phyloP scores from a whole-genome alignment of 2,113 vertebrate genomes.

The Dissostichus mawsoni region DNA sequence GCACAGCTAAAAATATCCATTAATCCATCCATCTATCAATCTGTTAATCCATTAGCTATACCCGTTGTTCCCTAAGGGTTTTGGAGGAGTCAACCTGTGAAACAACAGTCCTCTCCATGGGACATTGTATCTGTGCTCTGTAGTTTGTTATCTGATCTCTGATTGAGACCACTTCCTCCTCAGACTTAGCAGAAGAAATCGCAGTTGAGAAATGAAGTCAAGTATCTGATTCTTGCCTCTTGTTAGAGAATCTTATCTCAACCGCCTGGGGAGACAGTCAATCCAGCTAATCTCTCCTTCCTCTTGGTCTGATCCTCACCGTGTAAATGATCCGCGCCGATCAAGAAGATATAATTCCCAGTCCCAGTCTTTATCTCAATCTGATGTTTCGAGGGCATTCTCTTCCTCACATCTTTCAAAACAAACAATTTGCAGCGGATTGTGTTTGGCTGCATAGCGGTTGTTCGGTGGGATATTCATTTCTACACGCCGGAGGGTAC shows the following conservation, averaged over 20 bases:
- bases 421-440: constrained; percentile 32
- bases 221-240: constrained; percentile 47
- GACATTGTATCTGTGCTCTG: neutral
- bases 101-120: neutral
- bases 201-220: constrained; percentile 38
- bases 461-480: constrained; percentile 27
- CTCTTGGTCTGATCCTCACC: constrained; percentile 48
- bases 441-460: neutral
- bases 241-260: constrained; percentile 58
- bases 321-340: constrained; percentile 53
- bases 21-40: neutral
- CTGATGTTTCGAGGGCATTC: constrained; percentile 41
- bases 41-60: neutral
- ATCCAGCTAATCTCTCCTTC: constrained; percentile 57
- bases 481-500: constrained; percentile 12
- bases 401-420: constrained; percentile 10
- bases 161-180: constrained; percentile 14
- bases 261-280: constrained; percentile 43
- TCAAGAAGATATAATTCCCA: constrained; percentile 54
- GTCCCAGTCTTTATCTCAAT: constrained; percentile 37
- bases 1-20: neutral
- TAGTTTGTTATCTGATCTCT: constrained; percentile 43
- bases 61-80: neutral
- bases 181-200: constrained; percentile 43
- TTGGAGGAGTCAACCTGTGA: no score